These are phyloP conservation scores for Alentia gelatinosa DNA, from an alignment of 2,888 invertebrate genomes.

Conservation along the genomic window DNA sequence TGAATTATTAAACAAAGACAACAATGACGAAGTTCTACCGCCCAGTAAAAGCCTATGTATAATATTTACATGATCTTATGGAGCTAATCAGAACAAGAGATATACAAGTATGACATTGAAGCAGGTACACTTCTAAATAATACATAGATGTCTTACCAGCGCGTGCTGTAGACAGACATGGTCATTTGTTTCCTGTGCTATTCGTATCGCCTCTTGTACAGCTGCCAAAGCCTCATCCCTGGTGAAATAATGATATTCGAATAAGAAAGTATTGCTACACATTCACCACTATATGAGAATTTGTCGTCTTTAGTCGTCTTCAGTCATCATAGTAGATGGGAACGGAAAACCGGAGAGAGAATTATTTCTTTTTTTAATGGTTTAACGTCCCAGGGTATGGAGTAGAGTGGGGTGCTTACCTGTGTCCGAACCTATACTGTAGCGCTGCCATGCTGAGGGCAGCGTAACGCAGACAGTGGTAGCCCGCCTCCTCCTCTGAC, in stretches of 20 bases:
- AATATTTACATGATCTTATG: too few relatives aligned
- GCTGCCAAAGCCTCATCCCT: constrained; percentile 76
- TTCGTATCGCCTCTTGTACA: constrained; percentile 91
- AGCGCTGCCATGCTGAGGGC: constrained; percentile 94
- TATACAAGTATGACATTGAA: neutral
- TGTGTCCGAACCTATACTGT: constrained; percentile 92
- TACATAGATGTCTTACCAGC: constrained; percentile 82
- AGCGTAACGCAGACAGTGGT: constrained; percentile 84
- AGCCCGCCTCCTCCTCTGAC: constrained; percentile 73
- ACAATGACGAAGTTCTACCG: too few relatives aligned
- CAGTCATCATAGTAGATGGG: too few relatives aligned
- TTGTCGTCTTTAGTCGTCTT: too few relatives aligned
- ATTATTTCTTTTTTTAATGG: too few relatives aligned
- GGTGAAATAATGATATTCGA: constrained; percentile 27
- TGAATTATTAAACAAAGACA: too few relatives aligned
- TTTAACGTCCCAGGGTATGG: too few relatives aligned
- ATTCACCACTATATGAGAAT: too few relatives aligned
- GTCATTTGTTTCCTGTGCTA: constrained; percentile 93
- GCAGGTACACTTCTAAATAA: neutral
- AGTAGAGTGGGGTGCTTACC: constrained; percentile 82
- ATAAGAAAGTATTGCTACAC: too few relatives aligned
- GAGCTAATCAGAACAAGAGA: too few relatives aligned
- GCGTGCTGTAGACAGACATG: constrained; percentile 92
- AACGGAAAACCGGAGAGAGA: too few relatives aligned
- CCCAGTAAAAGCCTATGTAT: too few relatives aligned